Evolutionary conservation across 2,888 invertebrate genomes (phyloP).

Genomic region (Fragum whitleyi): DNA sequence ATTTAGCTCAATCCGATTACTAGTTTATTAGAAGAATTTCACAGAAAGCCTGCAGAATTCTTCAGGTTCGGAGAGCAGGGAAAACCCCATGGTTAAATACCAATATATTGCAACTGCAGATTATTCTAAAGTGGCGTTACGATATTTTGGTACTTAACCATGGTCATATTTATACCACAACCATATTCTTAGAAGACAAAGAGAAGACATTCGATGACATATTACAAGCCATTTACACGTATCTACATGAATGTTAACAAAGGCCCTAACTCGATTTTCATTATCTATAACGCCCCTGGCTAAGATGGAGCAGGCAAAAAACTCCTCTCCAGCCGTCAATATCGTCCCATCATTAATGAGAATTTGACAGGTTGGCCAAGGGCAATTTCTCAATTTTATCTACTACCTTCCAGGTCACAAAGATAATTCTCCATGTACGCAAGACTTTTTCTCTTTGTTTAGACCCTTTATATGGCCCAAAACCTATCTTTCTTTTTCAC

Average conservation of each 20-base stretch:
- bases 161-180: neutral
- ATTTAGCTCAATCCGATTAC: too few relatives aligned
- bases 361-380: conserved; percentile 31
- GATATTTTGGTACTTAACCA: too few relatives aligned
- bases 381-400: conserved; percentile 19
- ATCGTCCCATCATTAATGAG: conserved; percentile 44
- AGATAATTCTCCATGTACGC: neutral
- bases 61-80: too few relatives aligned
- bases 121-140: too few relatives aligned
- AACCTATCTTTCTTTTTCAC: too few relatives aligned
- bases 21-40: too few relatives aligned
- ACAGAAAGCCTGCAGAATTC: too few relatives aligned
- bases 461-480: too few relatives aligned
- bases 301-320: conserved; percentile 1
- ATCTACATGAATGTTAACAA: conserved; percentile 9
- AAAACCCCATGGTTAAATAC: too few relatives aligned
- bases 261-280: conserved; percentile 19
- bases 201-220: neutral
- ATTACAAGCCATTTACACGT: conserved; percentile 14
- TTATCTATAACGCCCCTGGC: conserved; percentile 20
- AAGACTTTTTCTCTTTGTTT: neutral
- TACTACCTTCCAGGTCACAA: conserved; percentile 6
- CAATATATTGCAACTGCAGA: too few relatives aligned
- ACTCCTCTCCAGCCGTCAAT: conserved; percentile 21
- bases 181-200: neutral